A percentile compares a stretch with the other conserved stretches of the same genome.
Evolutionary conservation across 2,888 invertebrate genomes (phyloP).

Genomic region (Hofmannophila pseudospretella): DNA sequence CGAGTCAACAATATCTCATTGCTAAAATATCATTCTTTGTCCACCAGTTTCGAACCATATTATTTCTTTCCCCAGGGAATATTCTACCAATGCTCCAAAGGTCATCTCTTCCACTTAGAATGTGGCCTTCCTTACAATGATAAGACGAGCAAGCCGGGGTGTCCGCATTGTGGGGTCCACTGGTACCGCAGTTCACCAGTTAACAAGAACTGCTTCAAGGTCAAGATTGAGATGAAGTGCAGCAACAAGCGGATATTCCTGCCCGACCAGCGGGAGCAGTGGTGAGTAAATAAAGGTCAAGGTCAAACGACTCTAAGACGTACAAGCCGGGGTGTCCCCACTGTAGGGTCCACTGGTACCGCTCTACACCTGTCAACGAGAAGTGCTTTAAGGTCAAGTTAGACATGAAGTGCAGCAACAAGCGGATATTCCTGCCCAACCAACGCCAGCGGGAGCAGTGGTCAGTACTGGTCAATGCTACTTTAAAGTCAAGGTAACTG

Average conservation of each 20-base stretch:
- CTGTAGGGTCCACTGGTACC: constrained; percentile 57
- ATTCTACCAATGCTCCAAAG: constrained; percentile 87
- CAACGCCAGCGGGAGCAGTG: constrained; percentile 67
- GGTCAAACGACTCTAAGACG: constrained; percentile 19
- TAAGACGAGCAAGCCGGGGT: constrained; percentile 40
- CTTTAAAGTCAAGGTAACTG: no score
- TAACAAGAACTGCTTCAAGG: constrained; percentile 41
- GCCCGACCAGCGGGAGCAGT: constrained; percentile 64
- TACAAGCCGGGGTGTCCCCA: constrained; percentile 58
- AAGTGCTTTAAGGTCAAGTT: constrained; percentile 41
- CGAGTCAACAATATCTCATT: no score
- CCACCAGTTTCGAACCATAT: no score
- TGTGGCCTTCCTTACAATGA: constrained; percentile 79
- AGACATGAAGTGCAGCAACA: constrained; percentile 51
- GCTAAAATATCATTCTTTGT: no score
- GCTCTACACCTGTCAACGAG: constrained; percentile 53
- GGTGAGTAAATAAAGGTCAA: constrained; percentile 32
- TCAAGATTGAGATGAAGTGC: constrained; percentile 50
- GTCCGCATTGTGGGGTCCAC: constrained; percentile 67
- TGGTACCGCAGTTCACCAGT: constrained; percentile 52
- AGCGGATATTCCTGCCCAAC: constrained; percentile 57
- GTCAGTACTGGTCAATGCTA: no score
- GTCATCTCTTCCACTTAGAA: constrained; percentile 90
- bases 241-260: constrained; percentile 54
- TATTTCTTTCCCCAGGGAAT: constrained; percentile 79